Evolutionary conservation across 2,797 vertebrate genomes (phyloP), one percentile per base, ranked within the genome.

Genomic region (Tauraco hartlaubi): DNA sequence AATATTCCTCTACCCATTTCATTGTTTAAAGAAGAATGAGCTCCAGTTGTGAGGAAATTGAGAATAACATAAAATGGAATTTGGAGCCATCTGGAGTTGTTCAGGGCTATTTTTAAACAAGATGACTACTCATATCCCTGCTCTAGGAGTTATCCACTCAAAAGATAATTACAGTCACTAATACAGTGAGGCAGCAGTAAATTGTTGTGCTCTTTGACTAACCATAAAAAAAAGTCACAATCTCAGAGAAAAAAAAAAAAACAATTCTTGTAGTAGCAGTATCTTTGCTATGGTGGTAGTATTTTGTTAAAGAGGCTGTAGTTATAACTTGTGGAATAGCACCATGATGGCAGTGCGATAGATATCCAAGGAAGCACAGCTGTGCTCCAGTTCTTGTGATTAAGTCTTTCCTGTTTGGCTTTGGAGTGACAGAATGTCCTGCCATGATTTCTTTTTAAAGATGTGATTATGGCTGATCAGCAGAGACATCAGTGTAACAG

Each of bases 61-160:
- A 81, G 41, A 49, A 68, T 43, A 71, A 56, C 19, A n/a, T 69
- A n/a, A 74, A 91, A 67, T 49, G 26, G 62, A 80, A 58, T 91
- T 87, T 82, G 44, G 54, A 94, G 49, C 31, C 19, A 74, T 62
- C 29, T 63, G 58, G 28, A 89, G 58, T 43, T 79, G 54, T 46
- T 92, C 61, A 64, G 19, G 12, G 73, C 48, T 82, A 5, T 51
- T 88, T 95, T 77, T 66, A 84, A 72, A 58, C 25, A 68, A 62
- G 76, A 46, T 35, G 14, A 76, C 37, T 64, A 25, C 35, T 82
- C 67, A 31, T 3, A 71, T 55, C 61, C 37, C 16, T 85, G 59
- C 55, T 77, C 14, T 26, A 43, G n/a, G 29, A 88, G 44, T 44
- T 49, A 83, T n/a, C 54, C 33, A 46, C 28, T 72, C 49, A 31